These are phyloP conservation scores for Panulirus ornatus DNA, from an alignment of 1,140 invertebrate genomes.

Conservation along the genomic window DNA sequence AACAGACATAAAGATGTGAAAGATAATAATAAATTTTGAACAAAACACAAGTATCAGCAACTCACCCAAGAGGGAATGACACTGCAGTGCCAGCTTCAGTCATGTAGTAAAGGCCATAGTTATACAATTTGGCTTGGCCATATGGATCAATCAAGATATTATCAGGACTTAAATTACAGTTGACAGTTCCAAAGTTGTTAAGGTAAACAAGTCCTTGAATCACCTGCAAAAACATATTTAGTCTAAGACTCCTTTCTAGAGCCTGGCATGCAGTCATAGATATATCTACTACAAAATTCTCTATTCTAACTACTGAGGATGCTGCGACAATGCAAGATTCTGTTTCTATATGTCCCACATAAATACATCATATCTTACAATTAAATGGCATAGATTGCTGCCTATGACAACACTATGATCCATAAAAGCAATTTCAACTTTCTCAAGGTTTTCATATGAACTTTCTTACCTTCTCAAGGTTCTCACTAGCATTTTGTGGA, in stretches of 20 bases:
- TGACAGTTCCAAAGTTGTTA: conserved; percentile 86
- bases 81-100: conserved; percentile 90
- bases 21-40: too few relatives aligned
- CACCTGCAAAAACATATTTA: conserved; percentile 82
- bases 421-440: too few relatives aligned
- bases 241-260: conserved; percentile 53
- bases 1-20: too few relatives aligned
- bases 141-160: conserved; percentile 89
- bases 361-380: too few relatives aligned
- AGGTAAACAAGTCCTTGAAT: conserved; percentile 87
- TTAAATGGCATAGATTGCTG: too few relatives aligned
- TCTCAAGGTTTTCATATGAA: too few relatives aligned
- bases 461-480: too few relatives aligned
- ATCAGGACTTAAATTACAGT: conserved; percentile 88
- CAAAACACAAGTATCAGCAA: conserved; percentile 65
- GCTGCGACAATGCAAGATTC: too few relatives aligned
- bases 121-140: conserved; percentile 90
- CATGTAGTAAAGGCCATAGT: conserved; percentile 96
- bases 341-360: too few relatives aligned
- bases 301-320: too few relatives aligned
- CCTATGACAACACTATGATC: too few relatives aligned
- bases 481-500: too few relatives aligned
- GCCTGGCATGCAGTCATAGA: conserved; percentile 21
- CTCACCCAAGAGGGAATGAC: conserved; percentile 93
- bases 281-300: neutral